These are phyloP conservation scores for Rutpela maculata DNA, from an alignment of 2,888 invertebrate species.

Conservation along the genomic window DNA sequence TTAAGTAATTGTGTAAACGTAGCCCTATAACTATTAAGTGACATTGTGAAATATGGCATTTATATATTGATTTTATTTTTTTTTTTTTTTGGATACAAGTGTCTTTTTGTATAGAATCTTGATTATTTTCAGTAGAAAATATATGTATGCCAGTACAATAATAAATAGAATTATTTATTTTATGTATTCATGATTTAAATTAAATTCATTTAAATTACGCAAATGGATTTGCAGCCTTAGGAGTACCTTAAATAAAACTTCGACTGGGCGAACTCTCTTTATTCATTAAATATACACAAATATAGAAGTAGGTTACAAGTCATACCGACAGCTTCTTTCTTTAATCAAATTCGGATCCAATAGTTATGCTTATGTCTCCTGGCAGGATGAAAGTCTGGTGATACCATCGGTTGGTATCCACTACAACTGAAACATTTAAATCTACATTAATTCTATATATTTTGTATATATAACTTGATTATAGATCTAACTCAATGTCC, in stretches of 20 bases:
- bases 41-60: not conserved
- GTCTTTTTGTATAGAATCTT: not conserved
- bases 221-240: too few species aligned
- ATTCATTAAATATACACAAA: conserved; percentile 24
- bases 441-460: not conserved
- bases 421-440: conserved; percentile 82
- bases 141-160: not conserved
- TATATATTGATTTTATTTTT: not conserved
- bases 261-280: not conserved
- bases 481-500: too few species aligned
- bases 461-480: not conserved
- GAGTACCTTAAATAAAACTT: too few species aligned
- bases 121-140: not conserved
- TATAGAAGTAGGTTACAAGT: not conserved
- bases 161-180: not conserved
- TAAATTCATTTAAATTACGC: too few species aligned
- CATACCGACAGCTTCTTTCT: conserved; percentile 23
- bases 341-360: conserved; percentile 96
- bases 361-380: conserved; percentile 94
- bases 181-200: not conserved
- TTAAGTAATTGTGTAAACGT: not conserved
- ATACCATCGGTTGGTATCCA: conserved; percentile 97
- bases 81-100: not conserved
- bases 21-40: not conserved
- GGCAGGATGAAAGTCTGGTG: conserved; percentile 93